These are phyloP conservation scores for Dexiosoma caninum DNA, from an alignment of 2,888 invertebrate genomes.

Conservation along the genomic window DNA sequence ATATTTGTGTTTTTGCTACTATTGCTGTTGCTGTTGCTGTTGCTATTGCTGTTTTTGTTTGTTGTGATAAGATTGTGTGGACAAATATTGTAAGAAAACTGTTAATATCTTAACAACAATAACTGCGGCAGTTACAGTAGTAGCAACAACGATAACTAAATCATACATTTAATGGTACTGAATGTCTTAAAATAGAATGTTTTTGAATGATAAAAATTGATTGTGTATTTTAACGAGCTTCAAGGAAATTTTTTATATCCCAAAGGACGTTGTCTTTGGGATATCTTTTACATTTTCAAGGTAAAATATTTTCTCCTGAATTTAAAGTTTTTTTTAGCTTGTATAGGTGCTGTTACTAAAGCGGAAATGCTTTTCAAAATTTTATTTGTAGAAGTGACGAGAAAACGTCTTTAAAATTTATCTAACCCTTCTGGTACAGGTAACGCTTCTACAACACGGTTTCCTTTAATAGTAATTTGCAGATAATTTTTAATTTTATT, in stretches of 20 bases:
- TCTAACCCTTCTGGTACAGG: too few species aligned
- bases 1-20: conserved; percentile 23
- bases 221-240: conserved; percentile 46
- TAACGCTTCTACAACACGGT: too few species aligned
- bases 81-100: conserved; percentile 14
- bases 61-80: neutral
- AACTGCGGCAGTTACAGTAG: neutral
- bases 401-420: too few species aligned
- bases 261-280: neutral
- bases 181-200: conserved; percentile 7
- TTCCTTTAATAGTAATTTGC: too few species aligned
- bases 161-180: neutral
- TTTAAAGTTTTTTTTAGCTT: too few species aligned
- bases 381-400: too few species aligned
- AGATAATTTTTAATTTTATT: too few species aligned
- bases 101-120: conserved; percentile 38
- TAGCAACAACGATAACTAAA: neutral
- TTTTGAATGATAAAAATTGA: conserved; percentile 46
- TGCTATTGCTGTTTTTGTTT: neutral
- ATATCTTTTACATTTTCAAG: neutral
- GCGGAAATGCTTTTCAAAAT: too few species aligned
- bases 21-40: neutral
- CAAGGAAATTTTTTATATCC: conserved; percentile 23
- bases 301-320: neutral
- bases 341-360: too few species aligned